Percentiles rank a stretch among this genome's conserved stretches.
These are phyloP conservation scores for Mola mola DNA, from an alignment of 2,113 vertebrate species.

Conservation along the genomic window DNA sequence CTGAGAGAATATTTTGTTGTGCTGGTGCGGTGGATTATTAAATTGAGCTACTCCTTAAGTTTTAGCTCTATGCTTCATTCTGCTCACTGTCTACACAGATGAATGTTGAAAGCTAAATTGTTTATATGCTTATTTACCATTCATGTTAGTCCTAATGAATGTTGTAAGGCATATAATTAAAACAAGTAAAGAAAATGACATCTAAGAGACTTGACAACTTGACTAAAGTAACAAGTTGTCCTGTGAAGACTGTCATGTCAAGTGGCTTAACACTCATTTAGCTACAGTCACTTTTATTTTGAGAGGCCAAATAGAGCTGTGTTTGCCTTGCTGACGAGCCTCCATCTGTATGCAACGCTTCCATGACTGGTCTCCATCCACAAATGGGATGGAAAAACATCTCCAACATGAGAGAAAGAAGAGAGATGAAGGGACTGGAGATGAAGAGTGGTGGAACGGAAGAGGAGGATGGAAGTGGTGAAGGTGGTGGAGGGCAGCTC, in stretches of 20 bases:
- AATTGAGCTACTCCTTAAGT: constrained; percentile 38
- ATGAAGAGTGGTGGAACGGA: no score
- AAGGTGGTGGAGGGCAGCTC: constrained; percentile 8
- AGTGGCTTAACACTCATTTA: constrained; percentile 6
- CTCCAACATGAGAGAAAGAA: constrained; percentile 21
- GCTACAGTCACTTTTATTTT: constrained; percentile 12
- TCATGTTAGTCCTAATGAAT: constrained; percentile 35
- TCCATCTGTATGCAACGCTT: constrained; percentile 22
- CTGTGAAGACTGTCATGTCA: constrained; percentile 3
- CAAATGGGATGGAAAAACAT: constrained; percentile 15
- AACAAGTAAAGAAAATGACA: constrained; percentile 31
- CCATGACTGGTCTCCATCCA: neutral
- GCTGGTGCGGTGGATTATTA: constrained; percentile 47
- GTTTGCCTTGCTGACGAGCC: constrained; percentile 29
- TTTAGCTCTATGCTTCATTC: constrained; percentile 32
- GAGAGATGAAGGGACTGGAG: constrained; percentile 40
- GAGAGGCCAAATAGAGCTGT: constrained; percentile 32
- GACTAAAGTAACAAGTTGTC: constrained; percentile 36
- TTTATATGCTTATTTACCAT: constrained; percentile 41
- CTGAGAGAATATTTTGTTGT: constrained; percentile 8
- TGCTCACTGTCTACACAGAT: constrained; percentile 35
- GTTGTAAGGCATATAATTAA: constrained; percentile 39
- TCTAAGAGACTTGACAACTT: constrained; percentile 29
- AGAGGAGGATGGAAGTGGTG: constrained; percentile 33
- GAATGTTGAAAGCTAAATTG: constrained; percentile 21